phyloP scores from a whole-genome alignment of 2,113 vertebrate genomes.

The Nycticorax nycticorax region DNA sequence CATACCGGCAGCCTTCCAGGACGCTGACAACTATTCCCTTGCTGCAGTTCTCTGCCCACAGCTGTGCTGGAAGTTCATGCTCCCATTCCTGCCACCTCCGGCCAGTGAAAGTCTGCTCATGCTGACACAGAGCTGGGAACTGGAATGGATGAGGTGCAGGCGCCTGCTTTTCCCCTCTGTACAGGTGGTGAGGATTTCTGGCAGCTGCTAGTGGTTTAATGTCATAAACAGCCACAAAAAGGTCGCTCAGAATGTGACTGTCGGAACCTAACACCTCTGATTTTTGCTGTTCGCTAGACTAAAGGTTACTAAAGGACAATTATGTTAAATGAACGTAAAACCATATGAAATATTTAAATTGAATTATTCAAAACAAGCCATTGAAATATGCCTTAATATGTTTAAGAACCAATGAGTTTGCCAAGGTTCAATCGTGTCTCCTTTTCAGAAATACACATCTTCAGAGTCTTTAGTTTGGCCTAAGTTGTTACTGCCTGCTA shows the following conservation, averaged over 20 bases:
- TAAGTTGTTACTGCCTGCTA: not conserved
- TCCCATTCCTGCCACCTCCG: not conserved
- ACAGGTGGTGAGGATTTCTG: slow-evolving; percentile 4
- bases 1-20: not conserved
- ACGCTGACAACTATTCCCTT: not conserved
- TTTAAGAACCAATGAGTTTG: not conserved
- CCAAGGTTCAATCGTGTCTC: not conserved
- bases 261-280: not conserved
- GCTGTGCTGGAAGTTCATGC: not conserved
- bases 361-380: not conserved
- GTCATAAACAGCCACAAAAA: not conserved
- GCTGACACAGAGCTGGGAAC: not conserved
- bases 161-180: not conserved
- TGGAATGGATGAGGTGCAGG: not conserved
- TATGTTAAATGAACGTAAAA: not conserved
- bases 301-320: not conserved
- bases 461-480: not conserved
- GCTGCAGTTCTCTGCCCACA: not conserved
- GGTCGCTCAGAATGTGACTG: not conserved
- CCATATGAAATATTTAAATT: not conserved
- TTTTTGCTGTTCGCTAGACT: not conserved
- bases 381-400: not conserved
- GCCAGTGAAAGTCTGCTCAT: not conserved
- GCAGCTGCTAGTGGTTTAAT: not conserved
- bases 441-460: not conserved